These are phyloP conservation scores for Pelusios castaneus DNA, from an alignment of 2,113 vertebrate species.

Conservation along the genomic window DNA sequence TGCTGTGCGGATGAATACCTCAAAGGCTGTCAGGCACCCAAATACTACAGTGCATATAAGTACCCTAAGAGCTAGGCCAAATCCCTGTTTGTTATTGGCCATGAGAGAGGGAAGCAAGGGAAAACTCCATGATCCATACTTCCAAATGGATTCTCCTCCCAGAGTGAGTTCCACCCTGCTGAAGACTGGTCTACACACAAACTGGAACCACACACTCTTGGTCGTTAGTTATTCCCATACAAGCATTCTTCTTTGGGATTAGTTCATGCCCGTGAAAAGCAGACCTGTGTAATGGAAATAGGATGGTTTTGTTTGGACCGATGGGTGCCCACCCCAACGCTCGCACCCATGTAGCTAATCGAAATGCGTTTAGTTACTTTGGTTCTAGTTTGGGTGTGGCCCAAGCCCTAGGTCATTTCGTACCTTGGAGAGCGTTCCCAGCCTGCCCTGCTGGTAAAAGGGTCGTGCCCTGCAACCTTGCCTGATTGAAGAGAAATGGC, in stretches of 20 bases:
- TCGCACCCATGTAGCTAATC: neutral
- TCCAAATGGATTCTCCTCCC: neutral
- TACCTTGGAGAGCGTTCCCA: neutral
- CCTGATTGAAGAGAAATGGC: neutral
- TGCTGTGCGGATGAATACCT: no score
- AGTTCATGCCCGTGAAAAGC: neutral
- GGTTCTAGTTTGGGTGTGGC: no score
- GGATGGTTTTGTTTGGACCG: neutral
- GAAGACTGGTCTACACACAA: neutral
- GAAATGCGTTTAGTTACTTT: neutral
- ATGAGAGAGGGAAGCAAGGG: neutral
- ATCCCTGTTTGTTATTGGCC: neutral
- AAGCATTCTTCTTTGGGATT: neutral
- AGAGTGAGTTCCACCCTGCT: neutral
- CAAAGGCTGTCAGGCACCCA: no score
- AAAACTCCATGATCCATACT: no score
- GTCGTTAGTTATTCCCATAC: neutral
- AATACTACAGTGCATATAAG: neutral
- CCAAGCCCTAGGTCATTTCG: neutral
- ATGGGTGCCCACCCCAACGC: no score
- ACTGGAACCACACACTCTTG: neutral
- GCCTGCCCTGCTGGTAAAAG: neutral
- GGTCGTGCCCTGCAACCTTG: neutral
- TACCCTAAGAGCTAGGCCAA: neutral
- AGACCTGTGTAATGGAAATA: neutral